Conservation (phyloP, 2,888 invertebrate genomes). For the Scaptomyza polygonia region DNA sequence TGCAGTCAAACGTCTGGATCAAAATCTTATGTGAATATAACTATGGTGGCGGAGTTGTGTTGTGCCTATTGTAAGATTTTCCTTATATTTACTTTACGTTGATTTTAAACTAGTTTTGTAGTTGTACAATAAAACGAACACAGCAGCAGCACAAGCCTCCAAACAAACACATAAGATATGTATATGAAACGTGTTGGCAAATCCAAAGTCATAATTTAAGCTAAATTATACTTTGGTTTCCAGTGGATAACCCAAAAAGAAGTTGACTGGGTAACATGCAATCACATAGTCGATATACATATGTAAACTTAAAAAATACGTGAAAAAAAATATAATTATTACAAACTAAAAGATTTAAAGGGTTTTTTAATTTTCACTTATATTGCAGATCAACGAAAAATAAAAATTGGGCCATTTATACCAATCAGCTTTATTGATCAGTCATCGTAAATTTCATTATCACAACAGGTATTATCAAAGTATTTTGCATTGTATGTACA, state of each 20-base stretch:
- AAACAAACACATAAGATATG: conserved; percentile 1
- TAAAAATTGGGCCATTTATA: neutral
- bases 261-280: conserved; percentile 69
- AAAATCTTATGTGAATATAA: conserved; percentile 16
- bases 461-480: neutral
- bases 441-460: neutral
- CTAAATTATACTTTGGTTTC: conserved; percentile 62
- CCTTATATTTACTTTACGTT: conserved; percentile 74
- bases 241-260: conserved; percentile 62
- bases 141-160: conserved; percentile 40
- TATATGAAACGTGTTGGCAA: conserved; percentile 12
- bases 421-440: neutral
- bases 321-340: conserved; percentile 45
- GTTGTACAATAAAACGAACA: conserved; percentile 64
- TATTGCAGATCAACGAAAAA: neutral
- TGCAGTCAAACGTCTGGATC: conserved; percentile 50
- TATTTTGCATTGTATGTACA: conserved; percentile 1
- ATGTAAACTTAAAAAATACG: conserved; percentile 66
- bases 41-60: conserved; percentile 34
- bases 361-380: neutral
- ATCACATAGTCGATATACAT: conserved; percentile 55
- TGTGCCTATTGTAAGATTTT: conserved; percentile 74
- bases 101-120: conserved; percentile 69
- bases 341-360: conserved; percentile 40
- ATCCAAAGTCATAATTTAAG: conserved; percentile 61